Conservation (phyloP, 2,797 vertebrate genomes). For the Sebastes vulpes region DNA sequence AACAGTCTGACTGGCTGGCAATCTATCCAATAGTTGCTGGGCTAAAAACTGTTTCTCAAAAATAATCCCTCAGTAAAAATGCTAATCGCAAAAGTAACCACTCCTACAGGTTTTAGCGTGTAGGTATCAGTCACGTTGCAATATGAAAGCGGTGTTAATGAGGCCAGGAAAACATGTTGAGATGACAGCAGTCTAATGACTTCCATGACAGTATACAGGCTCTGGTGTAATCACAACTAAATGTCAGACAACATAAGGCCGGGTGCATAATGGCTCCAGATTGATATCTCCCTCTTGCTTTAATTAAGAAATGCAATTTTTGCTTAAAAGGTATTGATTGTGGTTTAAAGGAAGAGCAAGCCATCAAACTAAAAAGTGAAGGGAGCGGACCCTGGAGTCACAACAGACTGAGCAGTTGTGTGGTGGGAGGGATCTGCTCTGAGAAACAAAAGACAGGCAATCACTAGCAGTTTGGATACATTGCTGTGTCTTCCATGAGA, state of each 20-base stretch:
- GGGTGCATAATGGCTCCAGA: constrained; percentile 83
- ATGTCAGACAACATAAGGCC: constrained; percentile 88
- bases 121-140: constrained; percentile 43
- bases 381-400: constrained; percentile 59
- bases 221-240: constrained; percentile 86
- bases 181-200: constrained; percentile 87
- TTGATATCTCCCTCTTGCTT: constrained; percentile 82
- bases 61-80: constrained; percentile 5
- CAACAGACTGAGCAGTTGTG: constrained; percentile 42
- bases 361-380: constrained; percentile 77
- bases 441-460: constrained; percentile 33
- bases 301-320: constrained; percentile 87
- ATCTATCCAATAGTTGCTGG: neutral
- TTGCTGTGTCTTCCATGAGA: constrained; percentile 10
- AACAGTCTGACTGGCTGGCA: too few relatives aligned
- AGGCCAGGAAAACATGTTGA: constrained; percentile 83
- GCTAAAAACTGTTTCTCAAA: neutral
- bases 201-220: constrained; percentile 83
- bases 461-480: neutral
- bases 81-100: constrained; percentile 29
- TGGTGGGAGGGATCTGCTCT: constrained; percentile 18
- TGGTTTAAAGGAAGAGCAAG: constrained; percentile 77
- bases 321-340: constrained; percentile 87
- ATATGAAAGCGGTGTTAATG: constrained; percentile 76
- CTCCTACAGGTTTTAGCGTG: constrained; percentile 9